Conservation (phyloP, 2,888 invertebrate species). For the Andrena minutula region DNA sequence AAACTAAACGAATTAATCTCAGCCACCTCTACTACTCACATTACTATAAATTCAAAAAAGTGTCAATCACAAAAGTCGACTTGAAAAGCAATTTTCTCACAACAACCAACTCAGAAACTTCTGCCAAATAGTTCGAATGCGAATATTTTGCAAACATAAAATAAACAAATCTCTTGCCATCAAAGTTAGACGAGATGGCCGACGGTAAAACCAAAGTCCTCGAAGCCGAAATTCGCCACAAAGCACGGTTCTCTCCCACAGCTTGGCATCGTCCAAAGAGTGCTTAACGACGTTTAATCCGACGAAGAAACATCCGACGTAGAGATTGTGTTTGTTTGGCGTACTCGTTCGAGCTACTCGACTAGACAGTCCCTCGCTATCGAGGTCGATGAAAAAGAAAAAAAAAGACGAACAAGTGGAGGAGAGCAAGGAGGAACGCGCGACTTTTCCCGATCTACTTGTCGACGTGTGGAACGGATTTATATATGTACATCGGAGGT, state of each 20-base stretch:
- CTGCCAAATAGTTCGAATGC: slow-evolving; percentile 1
- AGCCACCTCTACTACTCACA: too few species aligned
- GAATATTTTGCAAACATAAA: background rate
- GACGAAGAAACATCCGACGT: slow-evolving; percentile 52
- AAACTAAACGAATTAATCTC: too few species aligned
- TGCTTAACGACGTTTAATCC: slow-evolving; percentile 43
- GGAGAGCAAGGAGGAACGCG: slow-evolving; percentile 5
- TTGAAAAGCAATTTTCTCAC: too few species aligned
- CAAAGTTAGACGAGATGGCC: background rate
- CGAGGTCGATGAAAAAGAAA: background rate
- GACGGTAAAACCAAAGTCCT: background rate
- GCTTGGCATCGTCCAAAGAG: slow-evolving; percentile 22
- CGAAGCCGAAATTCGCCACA: background rate
- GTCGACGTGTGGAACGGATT: slow-evolving; percentile 45
- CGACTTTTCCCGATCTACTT: slow-evolving; percentile 41
- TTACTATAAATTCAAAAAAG: too few species aligned
- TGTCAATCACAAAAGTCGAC: background rate
- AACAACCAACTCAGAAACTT: too few species aligned
- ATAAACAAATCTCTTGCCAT: background rate
- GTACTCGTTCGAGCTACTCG: slow-evolving; percentile 30
- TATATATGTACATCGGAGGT: slow-evolving; percentile 44
- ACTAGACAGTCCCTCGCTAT: slow-evolving; percentile 21
- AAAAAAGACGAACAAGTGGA: background rate
- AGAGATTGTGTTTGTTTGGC: slow-evolving; percentile 40
- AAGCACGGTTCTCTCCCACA: slow-evolving; percentile 7